Conservation (phyloP, 2,113 vertebrate species). For the Ranitomeya variabilis region DNA sequence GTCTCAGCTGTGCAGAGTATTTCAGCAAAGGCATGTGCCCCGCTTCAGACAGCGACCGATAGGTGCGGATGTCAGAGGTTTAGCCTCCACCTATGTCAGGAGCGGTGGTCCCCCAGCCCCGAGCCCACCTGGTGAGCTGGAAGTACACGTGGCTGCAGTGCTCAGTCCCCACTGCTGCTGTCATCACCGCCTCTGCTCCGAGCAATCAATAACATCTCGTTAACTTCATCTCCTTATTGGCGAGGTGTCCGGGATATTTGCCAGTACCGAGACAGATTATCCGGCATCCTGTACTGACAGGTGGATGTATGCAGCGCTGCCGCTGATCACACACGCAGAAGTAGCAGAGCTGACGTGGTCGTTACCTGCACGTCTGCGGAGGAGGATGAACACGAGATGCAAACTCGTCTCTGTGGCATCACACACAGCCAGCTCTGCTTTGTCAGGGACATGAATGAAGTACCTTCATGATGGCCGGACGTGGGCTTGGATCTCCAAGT, state of each 20-base stretch:
- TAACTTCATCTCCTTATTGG: neutral
- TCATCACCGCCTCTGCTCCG: neutral
- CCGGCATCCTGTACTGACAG: neutral
- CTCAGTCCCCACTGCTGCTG: neutral
- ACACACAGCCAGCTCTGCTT: neutral
- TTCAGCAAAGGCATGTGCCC: too few species aligned
- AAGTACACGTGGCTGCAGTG: too few species aligned
- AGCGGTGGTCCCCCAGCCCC: too few species aligned
- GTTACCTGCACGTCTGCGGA: neutral
- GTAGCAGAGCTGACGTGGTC: neutral
- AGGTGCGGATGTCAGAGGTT: too few species aligned
- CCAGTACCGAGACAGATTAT: neutral
- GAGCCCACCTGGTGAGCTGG: too few species aligned
- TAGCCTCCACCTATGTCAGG: too few species aligned
- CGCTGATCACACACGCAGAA: neutral
- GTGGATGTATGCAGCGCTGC: neutral
- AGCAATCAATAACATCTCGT: slow-evolving; percentile 8
- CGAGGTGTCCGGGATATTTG: neutral
- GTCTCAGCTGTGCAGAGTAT: too few species aligned
- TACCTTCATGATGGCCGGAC: neutral
- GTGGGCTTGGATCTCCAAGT: too few species aligned
- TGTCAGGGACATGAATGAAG: neutral
- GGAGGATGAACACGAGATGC: neutral
- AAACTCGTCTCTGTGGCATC: neutral
- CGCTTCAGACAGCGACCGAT: too few species aligned